Evolutionary conservation across 2,113 vertebrate species (phyloP).

Genomic region (Percina caprodes): DNA sequence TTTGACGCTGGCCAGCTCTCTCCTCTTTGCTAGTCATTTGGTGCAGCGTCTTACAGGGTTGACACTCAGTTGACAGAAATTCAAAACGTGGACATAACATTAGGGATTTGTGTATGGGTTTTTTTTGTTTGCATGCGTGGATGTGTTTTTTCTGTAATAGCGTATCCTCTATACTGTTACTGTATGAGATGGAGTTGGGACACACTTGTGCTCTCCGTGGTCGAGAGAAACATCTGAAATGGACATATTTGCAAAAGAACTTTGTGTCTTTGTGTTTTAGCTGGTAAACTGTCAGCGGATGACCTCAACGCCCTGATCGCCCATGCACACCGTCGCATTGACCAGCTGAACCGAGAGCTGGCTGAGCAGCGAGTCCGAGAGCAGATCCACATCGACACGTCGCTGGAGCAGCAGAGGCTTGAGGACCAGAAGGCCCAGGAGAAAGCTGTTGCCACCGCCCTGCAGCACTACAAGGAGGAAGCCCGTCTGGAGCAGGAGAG

Average conservation of each 20-base stretch:
- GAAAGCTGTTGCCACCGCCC: constrained; percentile 84
- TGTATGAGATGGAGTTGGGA: no score
- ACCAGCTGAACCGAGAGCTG: constrained; percentile 92
- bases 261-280: constrained; percentile 72
- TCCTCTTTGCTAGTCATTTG: no score
- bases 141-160: no score
- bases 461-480: constrained; percentile 88
- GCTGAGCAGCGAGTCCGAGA: constrained; percentile 92
- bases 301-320: constrained; percentile 96
- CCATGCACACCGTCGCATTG: constrained; percentile 95
- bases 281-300: constrained; percentile 89
- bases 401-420: constrained; percentile 91
- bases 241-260: background rate
- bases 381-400: constrained; percentile 90
- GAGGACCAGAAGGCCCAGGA: constrained; percentile 89
- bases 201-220: background rate
- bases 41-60: no score
- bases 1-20: no score
- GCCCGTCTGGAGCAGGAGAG: constrained; percentile 89
- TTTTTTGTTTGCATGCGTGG: no score
- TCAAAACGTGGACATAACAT: no score
- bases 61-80: no score
- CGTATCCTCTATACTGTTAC: background rate
- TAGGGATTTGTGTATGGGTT: no score
- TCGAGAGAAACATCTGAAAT: background rate